Conservation (phyloP, 2,113 vertebrate species). For the Channa maculata region DNA sequence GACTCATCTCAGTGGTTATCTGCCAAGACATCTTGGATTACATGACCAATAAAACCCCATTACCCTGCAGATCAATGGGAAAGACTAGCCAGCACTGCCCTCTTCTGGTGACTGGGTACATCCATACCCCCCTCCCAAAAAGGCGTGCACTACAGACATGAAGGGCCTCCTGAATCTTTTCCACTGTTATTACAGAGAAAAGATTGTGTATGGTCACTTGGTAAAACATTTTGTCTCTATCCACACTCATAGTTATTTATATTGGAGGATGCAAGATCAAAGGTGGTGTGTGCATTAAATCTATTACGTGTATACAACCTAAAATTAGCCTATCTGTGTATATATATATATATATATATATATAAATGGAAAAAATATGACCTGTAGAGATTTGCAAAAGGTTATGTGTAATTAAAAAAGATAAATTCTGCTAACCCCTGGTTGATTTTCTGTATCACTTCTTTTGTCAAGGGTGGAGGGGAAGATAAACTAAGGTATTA, state of each 20-base stretch:
- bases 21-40: constrained; percentile 54
- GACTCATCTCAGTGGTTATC: constrained; percentile 34
- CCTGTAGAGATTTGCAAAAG: constrained; percentile 44
- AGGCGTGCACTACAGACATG: constrained; percentile 45
- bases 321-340: constrained; percentile 48
- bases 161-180: constrained; percentile 38
- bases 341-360: constrained; percentile 50
- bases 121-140: constrained; percentile 26
- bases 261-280: constrained; percentile 52
- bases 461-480: constrained; percentile 47
- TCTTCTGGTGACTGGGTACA: constrained; percentile 57
- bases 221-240: constrained; percentile 40
- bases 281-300: constrained; percentile 37
- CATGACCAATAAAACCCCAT: constrained; percentile 30
- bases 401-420: constrained; percentile 34
- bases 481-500: constrained; percentile 69
- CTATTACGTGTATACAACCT: constrained; percentile 49
- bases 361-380: constrained; percentile 9
- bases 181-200: constrained; percentile 35
- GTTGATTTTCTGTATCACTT: constrained; percentile 39
- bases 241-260: constrained; percentile 48
- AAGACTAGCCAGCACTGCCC: constrained; percentile 58
- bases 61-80: constrained; percentile 35
- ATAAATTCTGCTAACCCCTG: constrained; percentile 25
- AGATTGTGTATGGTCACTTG: constrained; percentile 23